Conservation (phyloP, 2,888 invertebrate genomes). For the Agrochola litura region DNA sequence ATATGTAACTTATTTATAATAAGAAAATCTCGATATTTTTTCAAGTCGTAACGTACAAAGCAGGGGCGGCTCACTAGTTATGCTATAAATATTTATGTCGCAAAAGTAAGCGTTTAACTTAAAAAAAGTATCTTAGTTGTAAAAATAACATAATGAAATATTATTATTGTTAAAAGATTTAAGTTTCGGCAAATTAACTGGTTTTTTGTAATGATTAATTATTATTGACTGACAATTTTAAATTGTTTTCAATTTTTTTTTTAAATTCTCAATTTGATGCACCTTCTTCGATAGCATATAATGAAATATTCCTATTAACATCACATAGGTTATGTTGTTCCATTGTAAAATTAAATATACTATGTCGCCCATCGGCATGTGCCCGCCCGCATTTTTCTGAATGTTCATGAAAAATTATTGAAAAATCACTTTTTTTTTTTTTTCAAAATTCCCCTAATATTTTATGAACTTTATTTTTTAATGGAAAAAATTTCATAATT, state of each 20-base stretch:
- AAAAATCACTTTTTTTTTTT: too few species aligned
- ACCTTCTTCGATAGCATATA: neutral
- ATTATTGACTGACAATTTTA: conserved; percentile 43
- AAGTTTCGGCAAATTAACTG: conserved; percentile 6
- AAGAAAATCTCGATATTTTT: too few species aligned
- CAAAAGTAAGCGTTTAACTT: conserved; percentile 19
- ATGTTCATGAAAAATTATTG: too few species aligned
- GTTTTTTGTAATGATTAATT: conserved; percentile 42
- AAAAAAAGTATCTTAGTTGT: conserved; percentile 40
- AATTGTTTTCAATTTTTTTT: conserved; percentile 3
- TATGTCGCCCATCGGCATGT: too few species aligned
- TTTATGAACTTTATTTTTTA: too few species aligned
- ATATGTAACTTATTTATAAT: too few species aligned
- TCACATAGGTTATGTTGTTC: neutral
- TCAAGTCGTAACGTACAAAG: too few species aligned
- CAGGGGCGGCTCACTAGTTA: neutral
- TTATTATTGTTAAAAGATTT: conserved; percentile 10
- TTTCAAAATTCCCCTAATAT: too few species aligned
- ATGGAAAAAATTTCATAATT: too few species aligned
- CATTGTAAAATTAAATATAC: neutral
- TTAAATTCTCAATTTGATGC: neutral
- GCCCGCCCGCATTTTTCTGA: too few species aligned
- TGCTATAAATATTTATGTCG: neutral
- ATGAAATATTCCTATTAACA: neutral
- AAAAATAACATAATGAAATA: conserved; percentile 35